A percentile compares a stretch with the other conserved stretches of the same genome.
phyloP scores from a whole-genome alignment of 2,113 vertebrate species.

The cattle (Bos taurus) region ARS-UCD2.0 NC_037345.1:17892501-17893000 shows the following conservation, averaged over 20 bases:
- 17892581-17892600: background rate
- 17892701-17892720: background rate
- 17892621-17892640: background rate
- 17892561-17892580: background rate
- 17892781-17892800: background rate
- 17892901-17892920: background rate
- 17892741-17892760: background rate
- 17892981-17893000: background rate
- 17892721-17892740: background rate
- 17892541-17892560: background rate
- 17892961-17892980: background rate
- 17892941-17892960: background rate
- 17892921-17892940: background rate
- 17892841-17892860: background rate
- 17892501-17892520: background rate
- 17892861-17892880: background rate
- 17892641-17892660: background rate
- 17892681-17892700: background rate
- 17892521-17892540: background rate
- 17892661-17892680: too few relatives aligned
- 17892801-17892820: background rate
- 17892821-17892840: background rate
- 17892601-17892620: background rate
- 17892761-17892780: background rate
- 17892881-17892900: background rate